A percentile compares a stretch with the other conserved stretches of the same genome.
Evolutionary conservation across 2,888 invertebrate genomes (phyloP).

Genomic region (Cheilosia pagana): DNA sequence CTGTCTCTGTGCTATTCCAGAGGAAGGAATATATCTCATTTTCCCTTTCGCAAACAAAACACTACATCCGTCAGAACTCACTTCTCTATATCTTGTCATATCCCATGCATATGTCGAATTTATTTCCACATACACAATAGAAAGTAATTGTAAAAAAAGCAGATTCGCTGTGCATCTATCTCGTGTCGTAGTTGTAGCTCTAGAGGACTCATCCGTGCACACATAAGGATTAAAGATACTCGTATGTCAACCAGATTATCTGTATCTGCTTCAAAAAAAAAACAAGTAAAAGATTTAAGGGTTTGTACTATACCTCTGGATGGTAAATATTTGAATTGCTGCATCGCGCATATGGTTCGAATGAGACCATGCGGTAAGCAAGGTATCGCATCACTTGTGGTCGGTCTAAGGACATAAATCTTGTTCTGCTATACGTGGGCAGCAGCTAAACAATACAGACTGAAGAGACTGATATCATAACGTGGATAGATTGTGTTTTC

Average conservation of each 20-base stretch:
- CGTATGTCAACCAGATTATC: not conserved
- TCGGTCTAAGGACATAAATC: not conserved
- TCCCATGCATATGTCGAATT: not conserved
- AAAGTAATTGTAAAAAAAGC: conserved; percentile 14
- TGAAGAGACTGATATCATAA: not conserved
- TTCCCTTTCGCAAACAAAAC: not conserved
- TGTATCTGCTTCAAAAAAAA: not conserved
- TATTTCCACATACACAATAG: not conserved
- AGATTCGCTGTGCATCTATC: conserved; percentile 15
- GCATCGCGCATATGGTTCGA: conserved; percentile 1
- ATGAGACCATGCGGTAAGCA: conserved; percentile 6
- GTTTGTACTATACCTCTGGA: not conserved
- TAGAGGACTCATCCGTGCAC: not conserved
- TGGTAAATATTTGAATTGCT: conserved; percentile 18
- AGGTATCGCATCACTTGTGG: conserved; percentile 12
- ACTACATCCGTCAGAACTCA: not conserved
- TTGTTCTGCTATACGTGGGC: not conserved
- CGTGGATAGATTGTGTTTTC: not conserved
- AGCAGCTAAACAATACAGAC: not conserved
- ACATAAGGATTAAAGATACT: not conserved
- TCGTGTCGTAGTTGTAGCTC: not conserved
- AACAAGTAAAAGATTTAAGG: conserved; percentile 7
- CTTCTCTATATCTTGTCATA: no score
- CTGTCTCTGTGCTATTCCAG: not conserved
- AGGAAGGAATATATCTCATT: not conserved